These are phyloP conservation scores for Tamandua tetradactyla DNA, from an alignment of 2,797 vertebrate genomes.

Conservation along the genomic window DNA sequence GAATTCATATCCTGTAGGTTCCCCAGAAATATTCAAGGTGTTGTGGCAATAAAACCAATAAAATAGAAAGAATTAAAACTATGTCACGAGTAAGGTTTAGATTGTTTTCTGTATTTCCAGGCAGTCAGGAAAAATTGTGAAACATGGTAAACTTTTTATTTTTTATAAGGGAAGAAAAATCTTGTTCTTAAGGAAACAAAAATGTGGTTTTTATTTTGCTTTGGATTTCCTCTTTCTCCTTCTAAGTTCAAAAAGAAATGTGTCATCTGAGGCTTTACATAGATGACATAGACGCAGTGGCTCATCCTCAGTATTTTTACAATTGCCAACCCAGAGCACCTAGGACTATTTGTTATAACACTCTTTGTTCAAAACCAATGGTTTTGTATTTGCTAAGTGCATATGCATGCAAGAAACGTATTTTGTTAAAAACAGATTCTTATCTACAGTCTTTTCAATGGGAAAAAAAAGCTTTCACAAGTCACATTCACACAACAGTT, in stretches of 20 bases:
- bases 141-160: neutral
- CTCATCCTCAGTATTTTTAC: neutral
- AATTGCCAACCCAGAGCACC: neutral
- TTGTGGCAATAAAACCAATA: neutral
- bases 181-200: neutral
- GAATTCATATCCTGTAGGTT: neutral
- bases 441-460: neutral
- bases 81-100: neutral
- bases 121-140: neutral
- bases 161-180: neutral
- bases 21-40: neutral
- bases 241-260: neutral
- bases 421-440: neutral
- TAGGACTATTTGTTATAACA: neutral
- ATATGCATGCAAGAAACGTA: neutral
- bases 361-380: neutral
- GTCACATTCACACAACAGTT: neutral
- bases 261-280: neutral
- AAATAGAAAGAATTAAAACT: neutral
- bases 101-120: conserved; percentile 2
- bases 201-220: neutral
- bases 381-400: neutral
- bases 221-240: neutral
- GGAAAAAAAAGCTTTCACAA: neutral
- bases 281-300: neutral